Conservation (phyloP, 2,113 vertebrate genomes). For the Cinclus mexicanus region DNA sequence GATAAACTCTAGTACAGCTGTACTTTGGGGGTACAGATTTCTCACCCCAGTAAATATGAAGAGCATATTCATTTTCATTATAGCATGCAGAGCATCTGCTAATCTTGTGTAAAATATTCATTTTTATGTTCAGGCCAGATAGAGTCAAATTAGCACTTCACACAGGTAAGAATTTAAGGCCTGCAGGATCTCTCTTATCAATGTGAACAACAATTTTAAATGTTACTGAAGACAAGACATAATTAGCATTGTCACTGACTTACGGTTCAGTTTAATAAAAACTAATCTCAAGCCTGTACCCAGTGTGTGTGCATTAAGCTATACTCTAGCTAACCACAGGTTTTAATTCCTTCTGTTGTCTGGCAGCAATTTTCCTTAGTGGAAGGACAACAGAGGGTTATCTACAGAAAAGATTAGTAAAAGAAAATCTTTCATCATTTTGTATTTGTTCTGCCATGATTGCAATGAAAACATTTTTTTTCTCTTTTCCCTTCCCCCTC, state of each 20-base stretch:
- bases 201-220: neutral
- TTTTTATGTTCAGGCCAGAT: neutral
- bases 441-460: neutral
- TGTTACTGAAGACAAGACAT: neutral
- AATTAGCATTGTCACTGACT: neutral
- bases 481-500: accelerated
- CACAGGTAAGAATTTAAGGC: neutral
- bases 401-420: neutral
- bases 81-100: neutral
- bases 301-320: neutral
- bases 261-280: neutral
- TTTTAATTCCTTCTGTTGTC: neutral
- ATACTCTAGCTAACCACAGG: neutral
- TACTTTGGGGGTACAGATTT: neutral
- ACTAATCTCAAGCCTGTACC: neutral
- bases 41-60: neutral
- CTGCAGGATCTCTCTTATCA: neutral
- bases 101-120: neutral
- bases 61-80: neutral
- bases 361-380: neutral
- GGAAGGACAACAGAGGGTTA: neutral
- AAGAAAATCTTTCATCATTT: neutral
- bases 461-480: neutral
- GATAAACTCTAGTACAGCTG: neutral
- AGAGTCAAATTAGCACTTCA: neutral